phyloP scores from a whole-genome alignment of 2,888 invertebrate genomes.

The Sphaeridia pumilis region DNA sequence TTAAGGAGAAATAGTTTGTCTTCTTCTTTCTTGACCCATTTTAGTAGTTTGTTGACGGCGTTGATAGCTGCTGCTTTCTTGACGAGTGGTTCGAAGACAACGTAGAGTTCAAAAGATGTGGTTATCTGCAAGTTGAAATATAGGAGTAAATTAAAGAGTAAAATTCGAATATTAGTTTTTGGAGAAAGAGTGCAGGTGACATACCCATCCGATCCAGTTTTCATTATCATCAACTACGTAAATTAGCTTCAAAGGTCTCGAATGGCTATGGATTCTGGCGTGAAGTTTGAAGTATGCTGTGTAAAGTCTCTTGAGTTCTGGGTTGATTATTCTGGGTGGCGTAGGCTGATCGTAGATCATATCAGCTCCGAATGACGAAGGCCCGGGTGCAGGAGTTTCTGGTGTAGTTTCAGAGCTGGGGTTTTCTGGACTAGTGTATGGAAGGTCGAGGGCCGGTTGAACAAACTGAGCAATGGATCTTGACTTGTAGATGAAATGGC shows the following conservation, averaged over 20 bases:
- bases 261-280: constrained; percentile 64
- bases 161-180: too few relatives aligned
- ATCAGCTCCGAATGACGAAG: too few relatives aligned
- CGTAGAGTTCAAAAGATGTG: constrained; percentile 82
- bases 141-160: too few relatives aligned
- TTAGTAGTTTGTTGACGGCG: constrained; percentile 73
- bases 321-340: constrained; percentile 14
- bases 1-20: constrained; percentile 79
- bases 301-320: constrained; percentile 26
- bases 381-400: too few relatives aligned
- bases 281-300: constrained; percentile 45
- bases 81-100: constrained; percentile 78
- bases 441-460: constrained; percentile 61
- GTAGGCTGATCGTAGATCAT: too few relatives aligned
- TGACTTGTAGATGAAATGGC: constrained; percentile 92
- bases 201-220: constrained; percentile 84
- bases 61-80: constrained; percentile 74
- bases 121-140: constrained; percentile 59
- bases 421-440: constrained; percentile 47
- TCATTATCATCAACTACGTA: constrained; percentile 74
- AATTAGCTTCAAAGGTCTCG: constrained; percentile 71
- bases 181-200: too few relatives aligned
- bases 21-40: constrained; percentile 90
- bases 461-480: constrained; percentile 81
- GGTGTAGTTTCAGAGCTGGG: too few relatives aligned